Base-by-base conservation (phyloP, 2,113 vertebrate genomes). In the Xenus cinereus region DNA sequence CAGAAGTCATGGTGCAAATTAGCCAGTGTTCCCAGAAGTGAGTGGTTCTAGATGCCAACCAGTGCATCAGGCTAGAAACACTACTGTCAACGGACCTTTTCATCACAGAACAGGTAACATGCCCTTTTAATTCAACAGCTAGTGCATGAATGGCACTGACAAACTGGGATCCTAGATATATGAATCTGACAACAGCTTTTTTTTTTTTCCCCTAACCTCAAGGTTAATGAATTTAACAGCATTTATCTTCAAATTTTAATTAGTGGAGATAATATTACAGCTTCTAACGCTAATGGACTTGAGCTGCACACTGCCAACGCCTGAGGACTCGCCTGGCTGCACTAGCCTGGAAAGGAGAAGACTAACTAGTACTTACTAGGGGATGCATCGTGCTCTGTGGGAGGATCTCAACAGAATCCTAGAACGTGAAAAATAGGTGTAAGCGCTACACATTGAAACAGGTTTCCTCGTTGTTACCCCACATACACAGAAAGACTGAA, bases 321-420 rank as follows among this genome's bases (percentile, higher is more conserved):
- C 41, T 60, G 7, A 62, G 50, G 37, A 13, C 33, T 26, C 9
- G 37, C 54, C 64, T 86, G 12, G 3, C 64, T 13, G 39, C 39
- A 24, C 43, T 21, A 18, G 32, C 45, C 72, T 45, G 39, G 53
- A 14, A 41, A 32, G 1, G 27, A 50, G 48, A 24, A 24, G 30
- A 23, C 27, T 32, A 74, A 66, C 87, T 13, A 79, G 76, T 75
- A 96, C 97, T 97, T 94, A 90, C 97, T 88, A 77, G 87, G 74
- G 64, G 97, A 95, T 62, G 98, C 97, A 30, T 98, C 98, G 2
- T 97, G 94, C 83, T 99, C 98, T 89, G 98, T 19, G 26, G 97
- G 94, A 78, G 98, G 98, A 43, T 98, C 98, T 53, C 50, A 78
- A 97, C 96, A 98, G 87, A 98, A 98, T 71, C 98, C 98, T 32